Percentiles rank a stretch among this genome's conserved stretches.
phyloP scores from a whole-genome alignment of 2,113 vertebrate genomes.

The Rhinichthys klamathensis region DNA sequence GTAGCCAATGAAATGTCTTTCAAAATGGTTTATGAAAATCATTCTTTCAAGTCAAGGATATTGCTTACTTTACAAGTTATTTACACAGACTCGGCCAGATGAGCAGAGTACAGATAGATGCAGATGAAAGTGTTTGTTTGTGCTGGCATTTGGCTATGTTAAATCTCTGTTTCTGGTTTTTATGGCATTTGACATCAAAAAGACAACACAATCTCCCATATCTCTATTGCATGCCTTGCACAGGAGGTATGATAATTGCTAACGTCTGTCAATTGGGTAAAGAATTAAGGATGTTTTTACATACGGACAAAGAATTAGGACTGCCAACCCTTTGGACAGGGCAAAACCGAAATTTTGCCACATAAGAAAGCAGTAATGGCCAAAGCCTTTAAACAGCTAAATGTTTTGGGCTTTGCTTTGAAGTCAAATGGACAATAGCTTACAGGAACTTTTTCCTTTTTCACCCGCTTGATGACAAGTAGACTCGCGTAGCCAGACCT shows the following conservation, averaged over 20 bases:
- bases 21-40: slow-evolving; percentile 30
- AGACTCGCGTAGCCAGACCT: too few relatives aligned
- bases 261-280: slow-evolving; percentile 15
- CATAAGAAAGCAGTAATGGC: not conserved
- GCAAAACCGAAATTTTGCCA: not conserved
- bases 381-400: not conserved
- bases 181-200: slow-evolving; percentile 58
- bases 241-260: slow-evolving; percentile 38
- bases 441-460: not conserved
- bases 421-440: not conserved
- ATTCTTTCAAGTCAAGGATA: slow-evolving; percentile 25
- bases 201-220: slow-evolving; percentile 51
- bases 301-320: not conserved
- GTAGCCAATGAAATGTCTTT: not conserved
- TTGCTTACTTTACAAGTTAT: slow-evolving; percentile 40
- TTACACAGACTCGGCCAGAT: slow-evolving; percentile 52
- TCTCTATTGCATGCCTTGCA: slow-evolving; percentile 49
- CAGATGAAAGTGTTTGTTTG: slow-evolving; percentile 60
- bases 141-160: slow-evolving; percentile 56
- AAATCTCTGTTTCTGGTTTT: slow-evolving; percentile 50
- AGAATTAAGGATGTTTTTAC: not conserved
- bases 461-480: not conserved
- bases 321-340: not conserved
- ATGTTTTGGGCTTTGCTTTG: not conserved
- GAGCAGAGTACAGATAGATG: slow-evolving; percentile 51